phyloP scores from a whole-genome alignment of 2,888 invertebrate species.

The Plagiodera versicolora region DNA sequence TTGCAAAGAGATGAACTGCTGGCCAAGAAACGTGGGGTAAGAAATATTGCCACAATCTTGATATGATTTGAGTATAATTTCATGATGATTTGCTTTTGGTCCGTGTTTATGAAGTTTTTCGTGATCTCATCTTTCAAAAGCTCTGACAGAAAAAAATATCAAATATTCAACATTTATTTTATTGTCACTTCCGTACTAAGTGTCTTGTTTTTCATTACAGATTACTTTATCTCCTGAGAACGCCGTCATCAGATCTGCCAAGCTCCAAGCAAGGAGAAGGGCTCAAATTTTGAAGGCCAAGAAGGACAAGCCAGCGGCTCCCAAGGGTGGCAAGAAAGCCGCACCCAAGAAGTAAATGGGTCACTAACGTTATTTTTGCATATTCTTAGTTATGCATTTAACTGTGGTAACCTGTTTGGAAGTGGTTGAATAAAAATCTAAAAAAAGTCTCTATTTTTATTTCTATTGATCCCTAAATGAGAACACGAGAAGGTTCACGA shows the following conservation, averaged over 20 bases:
- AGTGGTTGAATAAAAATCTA: conserved; percentile 37
- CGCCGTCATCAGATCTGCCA: conserved; percentile 58
- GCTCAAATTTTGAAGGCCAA: conserved; percentile 59
- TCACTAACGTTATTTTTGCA: conserved; percentile 26
- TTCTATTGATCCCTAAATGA: neutral
- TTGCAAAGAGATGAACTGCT: conserved; percentile 61
- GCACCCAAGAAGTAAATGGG: conserved; percentile 22
- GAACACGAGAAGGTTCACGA: no score
- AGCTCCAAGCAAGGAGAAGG: conserved; percentile 58
- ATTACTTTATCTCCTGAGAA: conserved; percentile 47
- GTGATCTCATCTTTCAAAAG: conserved; percentile 38
- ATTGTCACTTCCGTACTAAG: neutral
- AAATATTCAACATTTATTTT: neutral
- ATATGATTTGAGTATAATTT: no score
- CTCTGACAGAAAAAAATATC: conserved; percentile 26
- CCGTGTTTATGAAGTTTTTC: conserved; percentile 48
- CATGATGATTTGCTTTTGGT: conserved; percentile 35
- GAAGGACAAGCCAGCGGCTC: conserved; percentile 58
- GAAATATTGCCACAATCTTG: conserved; percentile 50
- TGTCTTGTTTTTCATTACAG: conserved; percentile 32
- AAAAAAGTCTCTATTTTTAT: conserved; percentile 20
- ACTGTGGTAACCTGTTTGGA: conserved; percentile 29
- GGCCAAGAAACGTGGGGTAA: conserved; percentile 79
- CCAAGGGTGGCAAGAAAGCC: conserved; percentile 32
- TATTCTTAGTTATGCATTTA: conserved; percentile 35